Conservation (phyloP, 2,888 invertebrate species). For the Physocephala rufipes region DNA sequence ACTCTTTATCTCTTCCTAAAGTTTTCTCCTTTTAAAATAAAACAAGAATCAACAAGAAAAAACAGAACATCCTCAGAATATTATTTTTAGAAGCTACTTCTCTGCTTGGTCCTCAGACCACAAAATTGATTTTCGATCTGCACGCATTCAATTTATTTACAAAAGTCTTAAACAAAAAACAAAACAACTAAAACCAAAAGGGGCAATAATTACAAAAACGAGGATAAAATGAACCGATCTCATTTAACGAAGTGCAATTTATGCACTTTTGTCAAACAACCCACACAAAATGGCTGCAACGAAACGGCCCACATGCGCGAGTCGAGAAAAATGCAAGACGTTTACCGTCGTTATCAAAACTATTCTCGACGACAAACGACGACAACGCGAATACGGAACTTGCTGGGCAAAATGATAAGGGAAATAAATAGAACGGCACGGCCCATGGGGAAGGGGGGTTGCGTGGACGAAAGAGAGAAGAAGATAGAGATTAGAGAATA, state of each 20-base stretch:
- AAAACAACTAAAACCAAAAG: too few species aligned
- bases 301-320: slow-evolving; percentile 10
- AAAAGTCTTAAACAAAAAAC: neutral
- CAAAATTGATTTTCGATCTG: slow-evolving; percentile 26
- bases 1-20: too few species aligned
- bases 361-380: slow-evolving; percentile 12
- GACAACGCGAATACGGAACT: neutral
- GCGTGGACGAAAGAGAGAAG: neutral
- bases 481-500: too few species aligned
- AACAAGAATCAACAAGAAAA: too few species aligned
- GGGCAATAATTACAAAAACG: too few species aligned
- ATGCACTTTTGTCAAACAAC: slow-evolving; percentile 18
- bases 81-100: slow-evolving; percentile 2
- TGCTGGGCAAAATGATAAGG: slow-evolving; percentile 1
- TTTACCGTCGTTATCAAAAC: neutral
- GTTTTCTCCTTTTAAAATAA: too few species aligned
- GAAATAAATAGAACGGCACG: slow-evolving; percentile 20
- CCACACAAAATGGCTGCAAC: slow-evolving; percentile 23
- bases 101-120: slow-evolving; percentile 7
- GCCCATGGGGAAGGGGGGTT: neutral
- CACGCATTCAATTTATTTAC: slow-evolving; percentile 14
- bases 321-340: neutral
- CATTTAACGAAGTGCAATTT: slow-evolving; percentile 28
- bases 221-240: slow-evolving; percentile 12
- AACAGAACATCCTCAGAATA: neutral